Base-by-base conservation (phyloP, 2,797 vertebrate genomes). In the Acrocephalus scirpaceus region DNA sequence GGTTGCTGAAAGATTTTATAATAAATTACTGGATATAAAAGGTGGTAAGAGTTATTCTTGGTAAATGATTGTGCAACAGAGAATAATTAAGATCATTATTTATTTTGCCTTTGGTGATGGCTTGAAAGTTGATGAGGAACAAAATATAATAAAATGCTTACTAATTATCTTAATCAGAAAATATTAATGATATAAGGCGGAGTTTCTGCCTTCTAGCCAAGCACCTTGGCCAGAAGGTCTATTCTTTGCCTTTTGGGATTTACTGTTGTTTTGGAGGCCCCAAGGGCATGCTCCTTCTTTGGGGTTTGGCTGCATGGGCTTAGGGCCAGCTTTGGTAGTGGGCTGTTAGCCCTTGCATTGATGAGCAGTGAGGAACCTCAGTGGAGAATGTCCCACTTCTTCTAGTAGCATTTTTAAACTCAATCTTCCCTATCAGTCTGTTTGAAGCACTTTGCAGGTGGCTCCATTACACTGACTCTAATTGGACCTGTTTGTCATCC, bases 21-120 rank as follows among this genome's bases (percentile, higher is more conserved):
- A 82, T 82, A 81, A 70, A 74, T 82, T 71, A 32, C 58, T 2
- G 4, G 11, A 36, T 62, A 69, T 27, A 83, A 92, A 84, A 67
- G 12, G 34, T 32, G 34, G 25, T 10, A 65, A 82, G 57, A 72
- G 54, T 84, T 92, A 78, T 78, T 92, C 56, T 85, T 86, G 18
- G 64, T 71, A 94, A 80, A 81, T 71, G 23, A 85, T 60, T 86
- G 30, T 84, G 13, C 58, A 48, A 74, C 36, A 83, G 72, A 40
- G 30, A 89, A 85, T 74, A 95, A 85, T 90, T 86, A 76, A 50
- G 69, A 48, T 40, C 8, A 62, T 79, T 81, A 69, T 86, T 92
- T 93, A 73, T 93, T 90, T 88, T 90, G 36, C 32, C 21, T 81
- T 79, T 61, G 11, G 6, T 74, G 89, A 44, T 44, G 20, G 4